These are phyloP conservation scores for Phaetusa simplex DNA, from an alignment of 2,113 vertebrate genomes.

Conservation along the genomic window DNA sequence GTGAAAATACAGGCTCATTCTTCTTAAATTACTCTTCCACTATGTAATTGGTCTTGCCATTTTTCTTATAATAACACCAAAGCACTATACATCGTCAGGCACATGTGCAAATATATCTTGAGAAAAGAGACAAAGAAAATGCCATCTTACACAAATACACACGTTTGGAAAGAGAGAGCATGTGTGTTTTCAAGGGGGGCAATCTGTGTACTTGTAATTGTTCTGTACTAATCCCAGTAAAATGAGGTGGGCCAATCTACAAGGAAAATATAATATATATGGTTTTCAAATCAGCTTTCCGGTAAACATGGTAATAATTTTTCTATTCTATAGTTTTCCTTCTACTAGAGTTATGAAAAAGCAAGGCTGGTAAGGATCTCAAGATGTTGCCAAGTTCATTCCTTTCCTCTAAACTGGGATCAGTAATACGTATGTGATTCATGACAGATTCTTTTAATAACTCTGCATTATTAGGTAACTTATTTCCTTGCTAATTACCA, in stretches of 20 bases:
- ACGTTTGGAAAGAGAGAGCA: not conserved
- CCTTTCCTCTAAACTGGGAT: not conserved
- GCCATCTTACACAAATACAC: not conserved
- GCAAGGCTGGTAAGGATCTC: not conserved
- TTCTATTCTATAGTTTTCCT: not conserved
- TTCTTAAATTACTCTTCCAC: not conserved
- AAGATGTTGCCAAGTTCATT: not conserved
- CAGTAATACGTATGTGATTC: not conserved
- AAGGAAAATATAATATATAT: not conserved
- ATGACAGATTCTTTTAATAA: not conserved
- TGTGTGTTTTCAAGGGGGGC: not conserved
- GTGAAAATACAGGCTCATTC: not conserved
- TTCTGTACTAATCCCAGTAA: not conserved
- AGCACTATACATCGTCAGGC: not conserved
- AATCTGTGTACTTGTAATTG: not conserved
- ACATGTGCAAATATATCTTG: not conserved
- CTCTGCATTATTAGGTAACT: not conserved
- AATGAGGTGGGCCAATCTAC: not conserved
- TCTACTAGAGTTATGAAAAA: not conserved
- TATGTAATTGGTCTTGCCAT: not conserved
- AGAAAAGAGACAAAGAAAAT: not conserved
- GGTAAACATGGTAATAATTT: not conserved
- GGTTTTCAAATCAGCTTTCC: not conserved
- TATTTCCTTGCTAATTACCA: not conserved
- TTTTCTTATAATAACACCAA: not conserved